These are phyloP conservation scores for Chelmon rostratus DNA, from an alignment of 2,797 vertebrate genomes.

Conservation along the genomic window DNA sequence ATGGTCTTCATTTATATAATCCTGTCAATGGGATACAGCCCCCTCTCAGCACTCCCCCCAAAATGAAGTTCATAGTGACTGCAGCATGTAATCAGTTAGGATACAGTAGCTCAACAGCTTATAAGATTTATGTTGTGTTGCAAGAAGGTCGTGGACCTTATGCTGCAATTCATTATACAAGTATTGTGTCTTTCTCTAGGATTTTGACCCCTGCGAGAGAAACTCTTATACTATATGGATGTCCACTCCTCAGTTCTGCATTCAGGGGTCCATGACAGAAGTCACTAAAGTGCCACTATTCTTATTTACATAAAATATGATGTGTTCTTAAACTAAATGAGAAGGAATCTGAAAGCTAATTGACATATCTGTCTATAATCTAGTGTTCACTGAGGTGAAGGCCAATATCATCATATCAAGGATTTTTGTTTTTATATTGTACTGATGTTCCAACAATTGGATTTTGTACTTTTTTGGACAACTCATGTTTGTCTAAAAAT, in stretches of 20 bases:
- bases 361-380: conserved; percentile 2
- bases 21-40: conserved; percentile 77
- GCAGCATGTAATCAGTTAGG: conserved; percentile 72
- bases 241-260: conserved; percentile 18
- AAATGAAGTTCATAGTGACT: conserved; percentile 70
- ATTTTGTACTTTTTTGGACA: conserved; percentile 1
- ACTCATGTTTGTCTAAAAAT: conserved; percentile 8
- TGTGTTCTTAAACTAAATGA: neutral
- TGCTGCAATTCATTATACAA: conserved; percentile 61
- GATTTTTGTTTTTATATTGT: conserved; percentile 5
- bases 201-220: conserved; percentile 40
- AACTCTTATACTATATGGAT: neutral
- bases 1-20: conserved; percentile 77
- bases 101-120: conserved; percentile 68
- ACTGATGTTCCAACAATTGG: neutral
- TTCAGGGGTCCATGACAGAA: conserved; percentile 1
- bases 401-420: neutral
- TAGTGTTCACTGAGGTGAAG: conserved; percentile 24
- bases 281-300: neutral
- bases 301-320: neutral
- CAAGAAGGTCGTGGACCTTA: conserved; percentile 71
- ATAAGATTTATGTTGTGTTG: conserved; percentile 66
- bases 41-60: conserved; percentile 56
- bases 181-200: conserved; percentile 58
- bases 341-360: neutral